Evolutionary conservation across 2,888 invertebrate genomes (phyloP).

Genomic region (Helobdella robusta): DNA sequence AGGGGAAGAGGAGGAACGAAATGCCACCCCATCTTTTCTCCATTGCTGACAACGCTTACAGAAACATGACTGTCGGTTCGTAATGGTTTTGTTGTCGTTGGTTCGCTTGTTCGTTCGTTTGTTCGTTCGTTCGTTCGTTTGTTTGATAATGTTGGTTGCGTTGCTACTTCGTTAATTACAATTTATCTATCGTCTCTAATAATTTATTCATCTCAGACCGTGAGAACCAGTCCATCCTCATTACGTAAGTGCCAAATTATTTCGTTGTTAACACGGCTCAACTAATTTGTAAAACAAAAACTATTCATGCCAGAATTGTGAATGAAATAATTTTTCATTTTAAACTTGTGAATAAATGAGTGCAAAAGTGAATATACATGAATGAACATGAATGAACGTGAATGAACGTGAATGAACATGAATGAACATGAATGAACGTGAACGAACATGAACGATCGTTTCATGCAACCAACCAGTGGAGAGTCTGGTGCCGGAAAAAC

Average conservation of each 20-base stretch:
- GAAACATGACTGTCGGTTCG: constrained; percentile 73
- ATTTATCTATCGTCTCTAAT: not conserved
- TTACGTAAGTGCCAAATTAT: constrained; percentile 82
- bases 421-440: no score
- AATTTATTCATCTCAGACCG: constrained; percentile 60
- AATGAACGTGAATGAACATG: no score
- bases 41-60: constrained; percentile 99
- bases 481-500: constrained; percentile 98
- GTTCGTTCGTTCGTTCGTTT: not conserved
- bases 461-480: constrained; percentile 57
- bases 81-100: not conserved
- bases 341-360: no score
- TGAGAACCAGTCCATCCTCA: constrained; percentile 99
- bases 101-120: not conserved
- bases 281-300: no score
- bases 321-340: no score
- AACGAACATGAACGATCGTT: no score
- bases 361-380: no score
- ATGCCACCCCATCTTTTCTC: constrained; percentile 99
- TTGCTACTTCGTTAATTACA: no score
- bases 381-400: no score
- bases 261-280: no score
- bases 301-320: no score
- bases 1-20: constrained; percentile 98
- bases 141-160: not conserved